Percentiles rank a stretch among this genome's conserved stretches.
Conservation (phyloP, 1,140 invertebrate species). For the Berghia stephanieae region DNA sequence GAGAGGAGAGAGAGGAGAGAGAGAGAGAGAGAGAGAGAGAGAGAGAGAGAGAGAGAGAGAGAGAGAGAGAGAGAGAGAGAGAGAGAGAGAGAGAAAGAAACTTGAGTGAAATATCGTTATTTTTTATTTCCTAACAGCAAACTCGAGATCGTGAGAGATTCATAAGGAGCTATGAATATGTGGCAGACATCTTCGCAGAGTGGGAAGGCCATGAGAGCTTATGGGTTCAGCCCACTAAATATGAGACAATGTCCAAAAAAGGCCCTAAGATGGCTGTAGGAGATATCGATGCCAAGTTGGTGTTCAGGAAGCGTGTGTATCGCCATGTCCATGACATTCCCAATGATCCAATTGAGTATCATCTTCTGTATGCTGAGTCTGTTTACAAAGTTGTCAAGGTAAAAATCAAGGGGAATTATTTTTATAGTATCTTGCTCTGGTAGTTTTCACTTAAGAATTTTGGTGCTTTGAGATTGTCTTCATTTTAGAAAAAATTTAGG, state of each 20-base stretch:
- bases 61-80: too few species aligned
- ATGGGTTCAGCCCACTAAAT: constrained; percentile 63
- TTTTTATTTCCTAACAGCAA: constrained; percentile 69
- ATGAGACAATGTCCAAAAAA: constrained; percentile 65
- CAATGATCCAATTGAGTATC: constrained; percentile 96
- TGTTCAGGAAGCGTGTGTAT: constrained; percentile 92
- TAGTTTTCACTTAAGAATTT: not conserved
- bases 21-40: too few species aligned
- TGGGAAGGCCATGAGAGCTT: constrained; percentile 79
- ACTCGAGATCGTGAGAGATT: constrained; percentile 87
- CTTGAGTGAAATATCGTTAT: not conserved
- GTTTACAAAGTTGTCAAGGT: constrained; percentile 94
- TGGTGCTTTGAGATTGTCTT: not conserved
- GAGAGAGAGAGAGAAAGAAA: too few species aligned
- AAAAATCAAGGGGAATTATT: constrained; percentile 60
- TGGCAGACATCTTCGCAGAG: constrained; percentile 92
- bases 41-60: too few species aligned
- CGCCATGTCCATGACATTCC: constrained; percentile 87
- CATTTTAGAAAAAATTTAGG: not conserved
- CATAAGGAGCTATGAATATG: constrained; percentile 90
- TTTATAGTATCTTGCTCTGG: not conserved
- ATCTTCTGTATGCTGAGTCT: constrained; percentile 93
- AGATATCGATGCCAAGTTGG: constrained; percentile 89
- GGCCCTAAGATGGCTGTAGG: constrained; percentile 66
- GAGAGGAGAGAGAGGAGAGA: too few species aligned